Conservation (phyloP, 1,140 invertebrate genomes). For the Gerris buenoi region DNA sequence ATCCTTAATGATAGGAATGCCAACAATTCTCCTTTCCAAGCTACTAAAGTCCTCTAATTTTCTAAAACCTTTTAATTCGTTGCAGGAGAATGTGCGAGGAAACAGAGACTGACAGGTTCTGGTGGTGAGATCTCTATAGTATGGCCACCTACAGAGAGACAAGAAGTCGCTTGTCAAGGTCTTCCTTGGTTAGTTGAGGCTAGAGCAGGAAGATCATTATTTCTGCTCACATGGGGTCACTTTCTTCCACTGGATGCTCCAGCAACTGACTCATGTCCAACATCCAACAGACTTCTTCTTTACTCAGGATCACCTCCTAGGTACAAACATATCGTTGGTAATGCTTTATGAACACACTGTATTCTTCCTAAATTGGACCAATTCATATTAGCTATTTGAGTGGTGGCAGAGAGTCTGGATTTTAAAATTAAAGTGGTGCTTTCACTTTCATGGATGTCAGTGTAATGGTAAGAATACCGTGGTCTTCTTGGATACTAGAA, state of each 20-base stretch:
- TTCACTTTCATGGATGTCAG: too few species aligned
- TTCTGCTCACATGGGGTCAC: conserved; percentile 46
- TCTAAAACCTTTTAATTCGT: too few species aligned
- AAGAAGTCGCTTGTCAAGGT: conserved; percentile 42
- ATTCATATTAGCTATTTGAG: too few species aligned
- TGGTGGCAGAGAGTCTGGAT: too few species aligned
- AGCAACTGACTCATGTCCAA: conserved; percentile 36
- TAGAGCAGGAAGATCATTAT: conserved; percentile 53
- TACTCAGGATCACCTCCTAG: conserved; percentile 41
- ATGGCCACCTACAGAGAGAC: conserved; percentile 31
- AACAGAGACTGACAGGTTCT: conserved; percentile 45
- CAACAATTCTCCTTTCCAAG: too few species aligned
- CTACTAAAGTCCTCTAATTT: background rate
- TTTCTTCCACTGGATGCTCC: conserved; percentile 24
- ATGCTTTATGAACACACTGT: too few species aligned
- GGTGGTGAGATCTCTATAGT: conserved; percentile 51
- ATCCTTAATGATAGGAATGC: too few species aligned
- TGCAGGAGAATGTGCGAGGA: conserved; percentile 39
- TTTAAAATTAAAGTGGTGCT: too few species aligned
- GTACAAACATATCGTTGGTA: conserved; percentile 14
- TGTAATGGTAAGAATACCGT: too few species aligned
- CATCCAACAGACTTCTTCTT: conserved; percentile 52
- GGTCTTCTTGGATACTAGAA: too few species aligned
- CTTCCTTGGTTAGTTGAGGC: conserved; percentile 65
- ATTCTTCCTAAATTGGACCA: too few species aligned